A percentile compares a stretch with the other conserved stretches of the same genome.
These are phyloP conservation scores for Pseudotriccus pelzelni DNA, from an alignment of 2,797 vertebrate genomes.

Conservation along the genomic window DNA sequence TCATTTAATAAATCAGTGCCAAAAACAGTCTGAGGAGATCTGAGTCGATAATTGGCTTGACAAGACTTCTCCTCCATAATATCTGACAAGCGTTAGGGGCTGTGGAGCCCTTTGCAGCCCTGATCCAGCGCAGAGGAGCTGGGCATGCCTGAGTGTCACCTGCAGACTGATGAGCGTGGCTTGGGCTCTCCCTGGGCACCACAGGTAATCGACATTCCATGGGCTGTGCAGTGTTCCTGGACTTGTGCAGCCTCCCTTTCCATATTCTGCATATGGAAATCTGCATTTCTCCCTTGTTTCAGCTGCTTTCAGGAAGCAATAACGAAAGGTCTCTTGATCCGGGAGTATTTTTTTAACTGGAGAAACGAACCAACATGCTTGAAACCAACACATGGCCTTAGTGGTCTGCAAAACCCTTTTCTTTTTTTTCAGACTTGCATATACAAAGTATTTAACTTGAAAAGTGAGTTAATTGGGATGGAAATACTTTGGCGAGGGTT, in stretches of 20 bases:
- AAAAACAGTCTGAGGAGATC: constrained; percentile 3
- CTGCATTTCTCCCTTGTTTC: neutral
- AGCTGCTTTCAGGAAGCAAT: neutral
- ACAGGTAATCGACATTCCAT: neutral
- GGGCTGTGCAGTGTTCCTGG: neutral
- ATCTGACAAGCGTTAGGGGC: neutral
- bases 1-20: neutral
- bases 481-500: neutral
- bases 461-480: neutral
- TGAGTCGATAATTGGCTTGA: neutral
- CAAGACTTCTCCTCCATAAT: neutral
- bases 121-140: neutral
- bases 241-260: neutral
- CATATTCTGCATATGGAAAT: neutral
- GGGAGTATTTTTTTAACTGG: neutral
- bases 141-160: neutral
- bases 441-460: neutral
- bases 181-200: neutral
- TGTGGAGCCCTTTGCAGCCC: neutral
- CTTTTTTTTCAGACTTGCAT: neutral
- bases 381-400: neutral
- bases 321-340: neutral
- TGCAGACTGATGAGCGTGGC: neutral
- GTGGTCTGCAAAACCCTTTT: neutral
- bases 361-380: neutral